phyloP scores from a whole-genome alignment of 1,140 invertebrate species.

The Hyles euphorbiae region DNA sequence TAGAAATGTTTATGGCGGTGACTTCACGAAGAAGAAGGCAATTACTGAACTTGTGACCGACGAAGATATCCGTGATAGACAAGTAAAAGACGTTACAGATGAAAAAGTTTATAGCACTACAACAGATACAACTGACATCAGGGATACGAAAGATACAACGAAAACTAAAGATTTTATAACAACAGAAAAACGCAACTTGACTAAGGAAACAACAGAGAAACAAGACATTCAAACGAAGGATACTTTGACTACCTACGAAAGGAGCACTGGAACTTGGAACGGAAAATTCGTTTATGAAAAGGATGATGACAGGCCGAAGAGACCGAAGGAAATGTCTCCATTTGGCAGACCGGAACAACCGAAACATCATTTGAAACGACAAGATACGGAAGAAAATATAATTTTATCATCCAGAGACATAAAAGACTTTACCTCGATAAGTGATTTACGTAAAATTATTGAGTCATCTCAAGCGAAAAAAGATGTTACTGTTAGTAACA shows the following conservation, averaged over 20 bases:
- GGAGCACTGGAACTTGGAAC: constrained; percentile 68
- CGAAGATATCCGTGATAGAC: constrained; percentile 37
- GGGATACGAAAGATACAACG: constrained; percentile 42
- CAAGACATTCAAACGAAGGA: constrained; percentile 53
- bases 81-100: constrained; percentile 39
- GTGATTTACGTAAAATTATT: constrained; percentile 65
- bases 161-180: constrained; percentile 54
- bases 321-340: constrained; percentile 61
- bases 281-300: constrained; percentile 66
- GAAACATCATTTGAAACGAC: constrained; percentile 63
- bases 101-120: constrained; percentile 35
- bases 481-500: constrained; percentile 65
- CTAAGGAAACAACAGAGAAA: constrained; percentile 41
- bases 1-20: constrained; percentile 55
- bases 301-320: constrained; percentile 59
- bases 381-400: constrained; percentile 69
- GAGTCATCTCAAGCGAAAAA: constrained; percentile 56
- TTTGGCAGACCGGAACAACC: constrained; percentile 61
- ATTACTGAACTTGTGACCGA: constrained; percentile 51
- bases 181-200: constrained; percentile 52
- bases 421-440: constrained; percentile 70
- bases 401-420: constrained; percentile 68
- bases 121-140: constrained; percentile 34
- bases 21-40: constrained; percentile 57
- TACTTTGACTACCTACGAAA: constrained; percentile 60